phyloP scores from a whole-genome alignment of 2,888 invertebrate species.

The Stenchaetothrips biformis region DNA sequence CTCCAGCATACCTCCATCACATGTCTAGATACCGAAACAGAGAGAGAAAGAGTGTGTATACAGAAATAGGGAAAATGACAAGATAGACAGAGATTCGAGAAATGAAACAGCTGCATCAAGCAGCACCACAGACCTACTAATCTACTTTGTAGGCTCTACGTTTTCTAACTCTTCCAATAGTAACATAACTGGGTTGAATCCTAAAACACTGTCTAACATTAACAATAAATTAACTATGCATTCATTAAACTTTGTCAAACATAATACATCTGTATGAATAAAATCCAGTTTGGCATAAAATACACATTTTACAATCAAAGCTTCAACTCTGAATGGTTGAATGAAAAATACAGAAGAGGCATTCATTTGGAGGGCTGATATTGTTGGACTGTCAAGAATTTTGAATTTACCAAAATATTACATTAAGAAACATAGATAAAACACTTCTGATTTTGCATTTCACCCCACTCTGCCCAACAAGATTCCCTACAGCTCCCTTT shows the following conservation, averaged over 20 bases:
- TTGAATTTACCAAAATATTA: background rate
- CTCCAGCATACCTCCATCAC: background rate
- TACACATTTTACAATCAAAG: conserved; percentile 1
- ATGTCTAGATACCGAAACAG: conserved; percentile 9
- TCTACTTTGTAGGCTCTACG: background rate
- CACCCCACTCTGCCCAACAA: background rate
- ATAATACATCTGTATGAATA: conserved; percentile 6
- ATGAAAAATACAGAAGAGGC: background rate
- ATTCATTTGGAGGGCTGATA: background rate
- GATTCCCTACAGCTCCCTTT: background rate
- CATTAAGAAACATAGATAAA: background rate
- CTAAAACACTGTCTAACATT: conserved; percentile 19
- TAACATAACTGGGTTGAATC: background rate
- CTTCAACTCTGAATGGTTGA: background rate
- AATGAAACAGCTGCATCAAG: background rate
- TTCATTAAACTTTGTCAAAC: conserved; percentile 23
- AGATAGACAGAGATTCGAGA: conserved; percentile 1
- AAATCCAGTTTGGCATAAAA: conserved; percentile 19
- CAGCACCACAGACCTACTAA: background rate
- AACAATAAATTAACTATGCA: conserved; percentile 18
- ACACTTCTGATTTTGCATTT: background rate
- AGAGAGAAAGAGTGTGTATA: background rate
- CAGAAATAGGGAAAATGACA: background rate
- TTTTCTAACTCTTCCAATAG: background rate
- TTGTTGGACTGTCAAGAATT: background rate